Base-by-base conservation (phyloP, 2,888 invertebrate genomes). In the Eupeodes luniger region DNA sequence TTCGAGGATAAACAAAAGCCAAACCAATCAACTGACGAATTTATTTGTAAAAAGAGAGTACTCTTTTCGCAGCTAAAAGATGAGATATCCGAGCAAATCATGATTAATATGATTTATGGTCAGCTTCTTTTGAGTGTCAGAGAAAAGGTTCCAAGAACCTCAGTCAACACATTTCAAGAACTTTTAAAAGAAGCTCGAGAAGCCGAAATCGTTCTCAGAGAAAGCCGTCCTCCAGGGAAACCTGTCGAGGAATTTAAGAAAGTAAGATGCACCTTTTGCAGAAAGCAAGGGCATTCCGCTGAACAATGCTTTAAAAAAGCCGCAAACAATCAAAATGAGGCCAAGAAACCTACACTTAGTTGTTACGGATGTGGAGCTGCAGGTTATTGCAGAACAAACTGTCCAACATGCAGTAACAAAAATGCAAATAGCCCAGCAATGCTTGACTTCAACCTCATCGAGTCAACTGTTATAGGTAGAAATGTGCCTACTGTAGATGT, bases 321-420 rank as follows among this genome's bases (percentile, higher is more conserved):
- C 27, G 27, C 27, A 27, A 27, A 27, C 27, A 27, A 27, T 27
- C 27, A 27, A 27, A 27, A 27, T 27, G 27, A 27, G 27, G 27
- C 27, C 27, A 27, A 27, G 27, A 27, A 27, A 27, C 27, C 10
- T 6, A 55, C 19, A 19, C 7, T 19, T n/a, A n/a, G 53, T 27
- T 75, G 75, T 19, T 75, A 53, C 19, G 64, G 55, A 44, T 66
- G 64, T 14, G 76, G 55, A 76, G 76, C 64, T 44, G n/a, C 64
- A 14, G 78, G 78, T n/a, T 69, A 78, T 19, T 78, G 40, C 19
- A 62, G 80, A 27, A 57, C 72, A 72, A 79, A 78, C 16, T 69
- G 67, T 49, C 78, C 59, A 12, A 69, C 47, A 9, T 78, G 78
- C 16, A 69, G 78, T 19, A 78, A 78, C 16, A 61, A 78, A 51